Percentiles rank a stretch among this genome's conserved stretches.
Evolutionary conservation across 1,140 invertebrate genomes (phyloP).

Genomic region (Drosophila orosa): DNA sequence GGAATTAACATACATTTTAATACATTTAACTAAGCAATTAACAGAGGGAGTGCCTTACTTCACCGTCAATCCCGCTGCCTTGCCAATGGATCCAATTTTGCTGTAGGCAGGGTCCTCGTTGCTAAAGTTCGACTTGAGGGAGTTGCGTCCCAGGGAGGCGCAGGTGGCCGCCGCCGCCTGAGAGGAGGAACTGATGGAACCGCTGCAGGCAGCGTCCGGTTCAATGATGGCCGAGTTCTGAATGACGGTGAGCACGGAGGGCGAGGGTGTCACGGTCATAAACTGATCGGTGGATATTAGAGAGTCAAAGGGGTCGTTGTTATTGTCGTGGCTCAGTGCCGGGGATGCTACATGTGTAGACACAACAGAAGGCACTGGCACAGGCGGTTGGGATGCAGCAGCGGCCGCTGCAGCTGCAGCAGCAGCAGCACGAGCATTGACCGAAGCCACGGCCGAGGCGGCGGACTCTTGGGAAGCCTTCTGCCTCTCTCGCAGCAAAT

Average conservation of each 20-base stretch:
- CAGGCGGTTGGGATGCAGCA: slow-evolving; percentile 69
- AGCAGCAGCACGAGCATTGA: slow-evolving; percentile 73
- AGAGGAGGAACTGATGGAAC: slow-evolving; percentile 71
- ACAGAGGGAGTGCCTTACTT: slow-evolving; percentile 56
- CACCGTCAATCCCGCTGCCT: slow-evolving; percentile 77
- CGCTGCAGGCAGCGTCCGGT: slow-evolving; percentile 70
- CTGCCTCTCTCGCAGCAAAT: slow-evolving; percentile 91
- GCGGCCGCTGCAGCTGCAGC: slow-evolving; percentile 65
- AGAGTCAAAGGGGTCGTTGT: slow-evolving; percentile 77
- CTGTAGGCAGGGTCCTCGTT: slow-evolving; percentile 79
- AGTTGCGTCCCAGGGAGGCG: slow-evolving; percentile 74
- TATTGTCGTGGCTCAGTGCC: slow-evolving; percentile 67
- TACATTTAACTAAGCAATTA: too few species aligned
- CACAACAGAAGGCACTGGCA: slow-evolving; percentile 31
- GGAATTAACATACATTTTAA: background rate
- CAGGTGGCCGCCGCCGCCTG: slow-evolving; percentile 61
- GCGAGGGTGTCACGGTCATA: slow-evolving; percentile 74
- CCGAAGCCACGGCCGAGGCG: slow-evolving; percentile 79
- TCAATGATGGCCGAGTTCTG: slow-evolving; percentile 80
- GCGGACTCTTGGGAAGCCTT: slow-evolving; percentile 85
- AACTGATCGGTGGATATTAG: slow-evolving; percentile 69
- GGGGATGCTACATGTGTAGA: slow-evolving; percentile 19
- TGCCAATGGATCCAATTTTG: slow-evolving; percentile 81
- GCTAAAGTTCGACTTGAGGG: slow-evolving; percentile 79
- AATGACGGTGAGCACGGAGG: slow-evolving; percentile 81